Evolutionary conservation across 2,888 invertebrate genomes (phyloP).

Genomic region (Lepidochrysops patricia): DNA sequence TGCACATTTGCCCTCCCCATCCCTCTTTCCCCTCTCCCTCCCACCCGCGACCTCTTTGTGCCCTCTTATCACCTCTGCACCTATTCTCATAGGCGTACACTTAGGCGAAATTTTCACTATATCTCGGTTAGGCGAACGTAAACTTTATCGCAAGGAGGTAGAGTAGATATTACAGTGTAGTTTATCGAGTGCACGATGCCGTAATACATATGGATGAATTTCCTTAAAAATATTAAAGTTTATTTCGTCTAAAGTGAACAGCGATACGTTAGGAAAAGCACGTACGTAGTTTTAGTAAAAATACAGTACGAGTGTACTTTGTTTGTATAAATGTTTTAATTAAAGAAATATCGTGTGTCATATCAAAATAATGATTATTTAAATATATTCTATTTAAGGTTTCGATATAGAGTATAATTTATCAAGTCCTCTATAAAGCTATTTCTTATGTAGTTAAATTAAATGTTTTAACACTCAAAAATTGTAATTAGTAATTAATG

Average conservation of each 20-base stretch:
- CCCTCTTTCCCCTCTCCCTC: slow-evolving; percentile 28
- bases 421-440: too few species aligned
- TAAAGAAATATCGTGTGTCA: too few species aligned
- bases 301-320: not conserved
- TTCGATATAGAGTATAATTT: too few species aligned
- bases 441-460: too few species aligned
- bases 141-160: not conserved
- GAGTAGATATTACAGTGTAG: not conserved
- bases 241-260: slow-evolving; percentile 1
- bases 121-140: not conserved
- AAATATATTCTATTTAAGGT: too few species aligned
- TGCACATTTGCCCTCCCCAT: slow-evolving; percentile 43
- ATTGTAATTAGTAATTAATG: too few species aligned
- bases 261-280: not conserved
- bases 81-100: slow-evolving; percentile 24
- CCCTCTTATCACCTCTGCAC: slow-evolving; percentile 36
- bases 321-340: too few species aligned
- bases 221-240: slow-evolving; percentile 25
- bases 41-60: slow-evolving; percentile 34
- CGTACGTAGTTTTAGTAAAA: not conserved
- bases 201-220: slow-evolving; percentile 23
- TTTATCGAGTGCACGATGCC: slow-evolving; percentile 10
- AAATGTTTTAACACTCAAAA: too few species aligned
- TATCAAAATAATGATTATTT: too few species aligned
- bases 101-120: slow-evolving; percentile 12